Evolutionary conservation across 2,888 invertebrate species (phyloP).

Genomic region (Callimorpha dominula): DNA sequence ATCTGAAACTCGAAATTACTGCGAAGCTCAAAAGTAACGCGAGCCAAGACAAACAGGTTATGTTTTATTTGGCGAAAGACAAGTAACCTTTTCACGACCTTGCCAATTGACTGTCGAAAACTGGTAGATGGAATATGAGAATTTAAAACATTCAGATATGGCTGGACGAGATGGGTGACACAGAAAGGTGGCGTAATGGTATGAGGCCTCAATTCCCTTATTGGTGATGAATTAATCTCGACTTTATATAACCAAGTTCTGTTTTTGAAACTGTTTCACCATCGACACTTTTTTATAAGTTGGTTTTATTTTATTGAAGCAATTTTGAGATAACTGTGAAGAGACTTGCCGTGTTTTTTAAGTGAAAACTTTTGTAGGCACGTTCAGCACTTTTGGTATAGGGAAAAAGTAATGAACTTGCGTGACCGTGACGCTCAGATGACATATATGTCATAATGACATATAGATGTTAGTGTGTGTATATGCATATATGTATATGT

Average conservation of each 20-base stretch:
- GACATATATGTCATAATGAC: too few relatives aligned
- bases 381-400: too few relatives aligned
- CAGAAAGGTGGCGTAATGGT: not conserved
- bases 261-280: too few relatives aligned
- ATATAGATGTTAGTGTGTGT: too few relatives aligned
- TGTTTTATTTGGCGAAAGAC: conserved; percentile 37
- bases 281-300: not conserved
- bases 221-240: not conserved
- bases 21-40: not conserved
- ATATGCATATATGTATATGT: too few relatives aligned
- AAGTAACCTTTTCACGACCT: conserved; percentile 53
- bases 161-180: conserved; percentile 10
- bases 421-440: too few relatives aligned
- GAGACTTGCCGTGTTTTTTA: too few relatives aligned
- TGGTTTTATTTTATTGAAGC: not conserved
- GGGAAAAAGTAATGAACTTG: too few relatives aligned
- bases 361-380: too few relatives aligned
- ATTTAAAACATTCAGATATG: conserved; percentile 11
- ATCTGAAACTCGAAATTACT: not conserved
- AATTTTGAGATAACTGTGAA: not conserved
- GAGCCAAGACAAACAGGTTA: conserved; percentile 11
- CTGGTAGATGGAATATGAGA: conserved; percentile 18
- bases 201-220: not conserved
- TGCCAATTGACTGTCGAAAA: conserved; percentile 20
- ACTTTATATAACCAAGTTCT: not conserved